These are phyloP conservation scores for Melanotus villosus DNA, from an alignment of 2,888 invertebrate species.

Conservation along the genomic window DNA sequence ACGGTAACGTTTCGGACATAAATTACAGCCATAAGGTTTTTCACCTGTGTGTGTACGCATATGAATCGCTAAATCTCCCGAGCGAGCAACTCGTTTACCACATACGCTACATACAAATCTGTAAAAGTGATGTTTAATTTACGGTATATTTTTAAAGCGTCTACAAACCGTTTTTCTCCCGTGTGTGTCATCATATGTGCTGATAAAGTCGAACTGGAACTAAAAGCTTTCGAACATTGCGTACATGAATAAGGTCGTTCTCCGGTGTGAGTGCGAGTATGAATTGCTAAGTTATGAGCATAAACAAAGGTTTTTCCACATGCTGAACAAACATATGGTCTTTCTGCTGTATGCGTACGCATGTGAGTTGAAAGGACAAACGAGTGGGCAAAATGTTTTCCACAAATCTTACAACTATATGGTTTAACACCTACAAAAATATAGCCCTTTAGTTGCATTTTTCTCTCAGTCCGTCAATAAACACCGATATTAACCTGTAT, in stretches of 20 bases:
- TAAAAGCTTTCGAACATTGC: slow-evolving; percentile 57
- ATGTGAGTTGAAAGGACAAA: slow-evolving; percentile 59
- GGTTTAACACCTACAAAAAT: slow-evolving; percentile 57
- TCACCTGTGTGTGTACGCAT: slow-evolving; percentile 62
- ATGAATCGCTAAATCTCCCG: slow-evolving; percentile 61
- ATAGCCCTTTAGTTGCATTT: neutral
- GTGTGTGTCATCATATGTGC: slow-evolving; percentile 58
- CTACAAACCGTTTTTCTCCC: slow-evolving; percentile 56
- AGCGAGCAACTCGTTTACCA: slow-evolving; percentile 60
- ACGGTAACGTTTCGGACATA: slow-evolving; percentile 60
- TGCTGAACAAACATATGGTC: slow-evolving; percentile 60
- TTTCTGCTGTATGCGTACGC: slow-evolving; percentile 60
- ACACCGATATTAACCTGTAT: slow-evolving; percentile 51
- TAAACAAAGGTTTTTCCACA: slow-evolving; percentile 62
- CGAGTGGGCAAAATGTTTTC: slow-evolving; percentile 59
- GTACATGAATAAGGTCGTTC: slow-evolving; percentile 60
- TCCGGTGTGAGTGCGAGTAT: slow-evolving; percentile 60
- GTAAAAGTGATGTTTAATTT: too few relatives aligned
- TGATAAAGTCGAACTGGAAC: slow-evolving; percentile 55
- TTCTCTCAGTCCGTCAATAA: neutral
- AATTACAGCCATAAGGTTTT: slow-evolving; percentile 58
- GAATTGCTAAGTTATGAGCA: slow-evolving; percentile 60
- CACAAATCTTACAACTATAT: slow-evolving; percentile 57
- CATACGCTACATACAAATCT: slow-evolving; percentile 60
- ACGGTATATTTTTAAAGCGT: too few relatives aligned